These are phyloP conservation scores for Ceriagrion tenellum DNA, from an alignment of 2,888 invertebrate genomes.

Conservation along the genomic window DNA sequence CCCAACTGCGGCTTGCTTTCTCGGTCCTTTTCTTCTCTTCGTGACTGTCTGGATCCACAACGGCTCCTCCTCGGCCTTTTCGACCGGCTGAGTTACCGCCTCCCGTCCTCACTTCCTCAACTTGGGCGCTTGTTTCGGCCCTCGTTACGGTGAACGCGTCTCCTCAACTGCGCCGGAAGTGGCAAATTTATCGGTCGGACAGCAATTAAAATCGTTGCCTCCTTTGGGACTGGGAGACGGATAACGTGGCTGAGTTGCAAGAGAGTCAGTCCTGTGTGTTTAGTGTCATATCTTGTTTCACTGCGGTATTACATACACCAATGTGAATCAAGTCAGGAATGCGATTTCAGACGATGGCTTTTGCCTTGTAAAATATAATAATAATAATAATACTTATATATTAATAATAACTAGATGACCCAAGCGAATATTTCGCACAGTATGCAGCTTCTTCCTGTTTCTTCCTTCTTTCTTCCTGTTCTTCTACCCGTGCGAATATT, in stretches of 20 bases:
- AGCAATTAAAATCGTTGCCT: neutral
- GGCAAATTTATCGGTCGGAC: neutral
- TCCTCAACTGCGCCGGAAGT: neutral
- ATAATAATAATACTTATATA: no score
- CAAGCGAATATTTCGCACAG: no score
- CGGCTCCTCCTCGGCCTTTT: constrained; percentile 3
- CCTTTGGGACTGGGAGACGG: neutral
- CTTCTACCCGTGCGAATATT: no score
- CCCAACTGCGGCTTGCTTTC: neutral
- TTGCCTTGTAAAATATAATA: no score
- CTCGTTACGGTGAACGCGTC: neutral
- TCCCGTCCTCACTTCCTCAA: neutral
- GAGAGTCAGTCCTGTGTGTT: neutral
- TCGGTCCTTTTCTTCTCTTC: neutral
- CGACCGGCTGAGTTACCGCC: neutral
- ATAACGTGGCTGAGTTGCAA: neutral
- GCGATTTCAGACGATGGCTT: no score
- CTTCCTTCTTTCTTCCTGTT: no score
- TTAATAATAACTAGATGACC: no score
- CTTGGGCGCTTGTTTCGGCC: neutral
- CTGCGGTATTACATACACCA: no score
- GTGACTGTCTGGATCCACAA: constrained; percentile 34
- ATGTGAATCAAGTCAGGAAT: no score
- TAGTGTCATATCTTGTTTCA: no score
- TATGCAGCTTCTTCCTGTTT: no score